Evolutionary conservation across 2,888 invertebrate genomes (phyloP), one percentile per base, ranked within the genome.

Genomic region (Pammene aurita): DNA sequence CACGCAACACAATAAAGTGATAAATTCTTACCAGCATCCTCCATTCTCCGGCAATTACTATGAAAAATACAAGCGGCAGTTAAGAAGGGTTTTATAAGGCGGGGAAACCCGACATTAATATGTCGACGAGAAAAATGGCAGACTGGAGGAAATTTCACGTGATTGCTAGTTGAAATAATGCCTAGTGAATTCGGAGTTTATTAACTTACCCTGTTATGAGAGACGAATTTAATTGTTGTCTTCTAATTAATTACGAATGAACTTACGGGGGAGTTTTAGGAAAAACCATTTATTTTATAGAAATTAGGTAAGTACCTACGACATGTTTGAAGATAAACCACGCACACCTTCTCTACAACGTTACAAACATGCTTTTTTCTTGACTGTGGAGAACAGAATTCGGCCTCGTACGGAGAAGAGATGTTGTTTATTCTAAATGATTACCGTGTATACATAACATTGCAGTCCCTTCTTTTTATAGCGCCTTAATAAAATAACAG

Each of bases 1-100:
- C 14, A 5, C 2, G 18, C 52, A 56, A 50, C 57, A 52, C 44
- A 52, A 58, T 58, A 68, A 57, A 58, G 57, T 63, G 63, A 68
- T 68, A 58, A 64, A 64, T 68, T 68, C 58, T 58, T 64, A 58
- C 52, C 63, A 58, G 57, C 63, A 54, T 68, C 52, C 57, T 41
- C 62, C 67, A 67, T 67, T 67, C 67, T 63, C 48, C 13, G 48
- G 56, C 63, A 63, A 67, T 63, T 63, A 63, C 67, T 67, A 67
- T 57, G 63, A 67, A 67, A 67, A 67, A 67, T 67, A 67, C 50
- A 67, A 56, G 63, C 67, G n/a, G 56, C 62, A 50, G 62, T 67
- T 57, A 67, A 68, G 63, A 57, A 68, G 68, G 68, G 68, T 68
- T 68, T 68, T 68, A 68, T 63, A 57, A 67, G 56, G 55, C 46